phyloP scores from a whole-genome alignment of 2,888 invertebrate genomes.

The Drosophila robusta region DNA sequence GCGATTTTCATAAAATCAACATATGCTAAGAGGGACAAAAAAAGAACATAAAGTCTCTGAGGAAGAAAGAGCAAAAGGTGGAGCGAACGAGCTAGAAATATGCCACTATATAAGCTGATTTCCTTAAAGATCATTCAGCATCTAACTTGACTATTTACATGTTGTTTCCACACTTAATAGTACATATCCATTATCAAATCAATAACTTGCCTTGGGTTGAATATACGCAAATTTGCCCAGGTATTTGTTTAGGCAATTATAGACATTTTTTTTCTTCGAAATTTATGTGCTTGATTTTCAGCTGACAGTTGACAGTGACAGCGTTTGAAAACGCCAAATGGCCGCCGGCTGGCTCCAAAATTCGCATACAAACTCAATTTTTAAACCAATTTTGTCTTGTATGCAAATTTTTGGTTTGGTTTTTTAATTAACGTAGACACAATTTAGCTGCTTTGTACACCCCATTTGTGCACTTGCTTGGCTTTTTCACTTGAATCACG shows the following conservation, averaged over 20 bases:
- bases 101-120: no score
- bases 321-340: conserved; percentile 62
- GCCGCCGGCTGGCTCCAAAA: conserved; percentile 55
- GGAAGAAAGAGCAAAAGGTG: no score
- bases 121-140: no score
- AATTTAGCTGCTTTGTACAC: conserved; percentile 27
- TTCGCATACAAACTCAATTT: conserved; percentile 68
- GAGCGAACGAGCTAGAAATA: background rate
- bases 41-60: no score
- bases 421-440: conserved; percentile 75
- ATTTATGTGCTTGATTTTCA: conserved; percentile 66
- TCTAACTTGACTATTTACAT: background rate
- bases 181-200: conserved; percentile 13
- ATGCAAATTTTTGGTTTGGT: conserved; percentile 67
- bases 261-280: conserved; percentile 19
- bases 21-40: no score
- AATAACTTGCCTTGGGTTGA: conserved; percentile 19
- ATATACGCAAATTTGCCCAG: conserved; percentile 24
- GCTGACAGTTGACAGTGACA: conserved; percentile 75
- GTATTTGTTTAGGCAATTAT: conserved; percentile 38
- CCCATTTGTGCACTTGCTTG: conserved; percentile 49
- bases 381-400: conserved; percentile 71
- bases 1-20: background rate
- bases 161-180: conserved; percentile 11
- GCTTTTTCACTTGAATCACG: conserved; percentile 56